phyloP scores from a whole-genome alignment of 2,113 vertebrate species.

The Excalfactoria chinensis region DNA sequence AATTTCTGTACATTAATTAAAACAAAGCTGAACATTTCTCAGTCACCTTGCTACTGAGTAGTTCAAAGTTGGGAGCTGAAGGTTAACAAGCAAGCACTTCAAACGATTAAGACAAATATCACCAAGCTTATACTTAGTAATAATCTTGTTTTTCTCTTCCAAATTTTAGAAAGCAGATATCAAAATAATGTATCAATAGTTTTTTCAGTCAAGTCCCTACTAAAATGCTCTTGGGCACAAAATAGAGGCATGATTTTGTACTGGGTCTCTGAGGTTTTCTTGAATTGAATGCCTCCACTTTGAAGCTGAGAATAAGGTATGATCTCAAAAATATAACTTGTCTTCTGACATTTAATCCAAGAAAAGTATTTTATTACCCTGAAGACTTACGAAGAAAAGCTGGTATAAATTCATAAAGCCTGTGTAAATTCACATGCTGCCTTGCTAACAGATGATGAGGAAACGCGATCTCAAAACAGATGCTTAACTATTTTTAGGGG shows the following conservation, averaged over 20 bases:
- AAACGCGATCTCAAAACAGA: fast-evolving
- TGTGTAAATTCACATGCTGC: not conserved
- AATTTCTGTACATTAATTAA: not conserved
- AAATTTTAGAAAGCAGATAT: not conserved
- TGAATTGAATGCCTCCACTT: not conserved
- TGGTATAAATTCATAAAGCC: not conserved
- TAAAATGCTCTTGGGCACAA: not conserved
- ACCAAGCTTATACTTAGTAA: not conserved
- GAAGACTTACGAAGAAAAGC: not conserved
- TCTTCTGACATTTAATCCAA: not conserved
- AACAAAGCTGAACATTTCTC: not conserved
- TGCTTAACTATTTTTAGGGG: not conserved
- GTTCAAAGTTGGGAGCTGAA: not conserved
- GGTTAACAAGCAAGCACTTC: not conserved
- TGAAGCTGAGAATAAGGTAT: not conserved
- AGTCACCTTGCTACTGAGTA: not conserved
- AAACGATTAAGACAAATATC: not conserved
- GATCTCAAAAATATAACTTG: not conserved
- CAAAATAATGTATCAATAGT: not conserved
- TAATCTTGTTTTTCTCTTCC: not conserved
- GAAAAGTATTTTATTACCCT: not conserved
- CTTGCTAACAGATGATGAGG: not conserved
- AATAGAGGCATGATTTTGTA: not conserved
- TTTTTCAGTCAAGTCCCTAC: not conserved
- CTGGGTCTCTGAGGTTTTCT: not conserved